Base-by-base conservation (phyloP, 1,140 invertebrate species). In the Drosophila kikkawai region DNA sequence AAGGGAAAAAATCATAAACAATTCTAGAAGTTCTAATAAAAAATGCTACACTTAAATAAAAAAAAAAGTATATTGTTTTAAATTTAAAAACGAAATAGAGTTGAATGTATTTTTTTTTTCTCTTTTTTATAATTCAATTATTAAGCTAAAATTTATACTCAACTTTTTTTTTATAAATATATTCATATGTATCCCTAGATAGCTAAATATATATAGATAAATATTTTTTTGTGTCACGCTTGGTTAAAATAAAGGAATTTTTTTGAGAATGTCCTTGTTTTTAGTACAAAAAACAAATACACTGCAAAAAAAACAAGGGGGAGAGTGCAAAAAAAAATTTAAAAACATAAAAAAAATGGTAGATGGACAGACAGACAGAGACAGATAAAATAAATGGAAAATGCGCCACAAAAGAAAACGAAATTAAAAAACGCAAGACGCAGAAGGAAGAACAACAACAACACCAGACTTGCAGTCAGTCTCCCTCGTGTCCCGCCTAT, bases 361-460 rank as follows among this genome's bases (percentile, higher is more conserved):
- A 48, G 42, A 51, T 48, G 51, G 59, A 57, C 26, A 48, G 44
- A 63, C 56, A 36, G 51, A 58, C 37, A 5, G 56, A 80, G 45
- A 84, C 60, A 74, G 60, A 74, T 57, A 48, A 73, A 80, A 82
- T 70, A 79, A 87, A 79, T 82, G 70, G 63, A 59, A 73, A 84
- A 78, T 84, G 71, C 75, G 55, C 45, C 48, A 76, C 74, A 84
- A 81, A 85, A 80, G 85, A 84, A 88, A 88, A 90, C 77, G 84
- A 87, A 87, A 87, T 87, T 88, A 84, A 80, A 79, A 88, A 84
- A 88, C 80, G 80, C 64, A 85, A 85, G 77, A 73, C 68, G 77
- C 77, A 55, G 45, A 59, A 59, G 29, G 57, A 59, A 34, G 29
- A 11, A 29, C 39, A 76, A 79, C 45, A 79, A 79, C 73, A 63